phyloP scores from a whole-genome alignment of 2,113 vertebrate genomes.

The Brienomyrus longianalis region DNA sequence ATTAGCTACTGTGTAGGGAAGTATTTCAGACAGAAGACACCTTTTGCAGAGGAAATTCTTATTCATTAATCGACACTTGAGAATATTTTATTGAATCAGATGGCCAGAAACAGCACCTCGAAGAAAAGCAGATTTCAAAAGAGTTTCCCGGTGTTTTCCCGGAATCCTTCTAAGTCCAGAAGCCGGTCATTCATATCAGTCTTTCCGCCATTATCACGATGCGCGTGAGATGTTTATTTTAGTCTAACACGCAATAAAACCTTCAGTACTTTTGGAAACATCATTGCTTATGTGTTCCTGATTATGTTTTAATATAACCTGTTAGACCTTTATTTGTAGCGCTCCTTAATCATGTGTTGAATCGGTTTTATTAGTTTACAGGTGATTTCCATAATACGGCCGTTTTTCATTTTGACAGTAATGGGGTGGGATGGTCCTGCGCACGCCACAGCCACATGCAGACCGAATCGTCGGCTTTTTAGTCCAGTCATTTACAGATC shows the following conservation, averaged over 20 bases:
- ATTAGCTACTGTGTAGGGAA: neutral
- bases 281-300: neutral
- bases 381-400: neutral
- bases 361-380: neutral
- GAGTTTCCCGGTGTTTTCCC: neutral
- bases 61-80: neutral
- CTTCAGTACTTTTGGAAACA: neutral
- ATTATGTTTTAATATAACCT: constrained; percentile 11
- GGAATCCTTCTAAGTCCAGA: neutral
- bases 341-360: constrained; percentile 1
- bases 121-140: neutral
- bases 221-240: neutral
- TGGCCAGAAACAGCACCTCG: neutral
- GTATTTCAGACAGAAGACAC: neutral
- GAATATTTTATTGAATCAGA: neutral
- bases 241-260: neutral
- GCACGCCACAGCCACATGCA: neutral
- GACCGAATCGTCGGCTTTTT: neutral
- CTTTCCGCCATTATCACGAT: neutral
- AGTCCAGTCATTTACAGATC: neutral
- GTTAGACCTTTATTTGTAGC: neutral
- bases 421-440: neutral
- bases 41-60: neutral
- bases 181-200: neutral
- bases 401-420: constrained; percentile 6